phyloP scores from a whole-genome alignment of 2,797 vertebrate genomes.

The Notolepis coatsorum region DNA sequence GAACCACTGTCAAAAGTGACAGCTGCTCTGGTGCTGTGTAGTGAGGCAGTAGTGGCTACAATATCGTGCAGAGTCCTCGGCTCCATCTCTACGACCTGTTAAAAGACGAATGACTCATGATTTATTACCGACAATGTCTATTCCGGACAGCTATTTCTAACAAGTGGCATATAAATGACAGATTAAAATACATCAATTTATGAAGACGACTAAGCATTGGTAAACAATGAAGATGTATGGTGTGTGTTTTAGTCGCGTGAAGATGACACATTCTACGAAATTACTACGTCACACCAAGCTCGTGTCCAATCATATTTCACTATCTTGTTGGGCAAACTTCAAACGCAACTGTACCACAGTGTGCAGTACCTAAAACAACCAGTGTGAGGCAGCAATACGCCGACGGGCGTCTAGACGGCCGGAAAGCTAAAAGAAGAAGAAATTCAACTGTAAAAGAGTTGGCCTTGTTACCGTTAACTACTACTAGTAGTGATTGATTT shows the following conservation, averaged over 20 bases:
- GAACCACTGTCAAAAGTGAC: constrained; percentile 81
- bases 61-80: constrained; percentile 81
- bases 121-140: background rate
- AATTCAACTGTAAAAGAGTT: background rate
- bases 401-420: too few relatives aligned
- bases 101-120: background rate
- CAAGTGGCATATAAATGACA: too few relatives aligned
- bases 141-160: background rate
- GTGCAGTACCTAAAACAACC: too few relatives aligned
- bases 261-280: constrained; percentile 37
- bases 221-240: background rate
- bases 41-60: constrained; percentile 72
- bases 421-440: too few relatives aligned
- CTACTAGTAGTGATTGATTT: too few relatives aligned
- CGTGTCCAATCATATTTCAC: constrained; percentile 51
- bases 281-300: background rate
- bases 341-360: too few relatives aligned
- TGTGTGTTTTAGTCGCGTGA: constrained; percentile 29
- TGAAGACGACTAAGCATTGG: too few relatives aligned
- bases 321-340: constrained; percentile 2
- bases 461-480: background rate
- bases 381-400: too few relatives aligned
- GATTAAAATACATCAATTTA: too few relatives aligned
- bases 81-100: constrained; percentile 33
- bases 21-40: constrained; percentile 72